Conservation (phyloP, 2,888 invertebrate species). For the Acleris literana region DNA sequence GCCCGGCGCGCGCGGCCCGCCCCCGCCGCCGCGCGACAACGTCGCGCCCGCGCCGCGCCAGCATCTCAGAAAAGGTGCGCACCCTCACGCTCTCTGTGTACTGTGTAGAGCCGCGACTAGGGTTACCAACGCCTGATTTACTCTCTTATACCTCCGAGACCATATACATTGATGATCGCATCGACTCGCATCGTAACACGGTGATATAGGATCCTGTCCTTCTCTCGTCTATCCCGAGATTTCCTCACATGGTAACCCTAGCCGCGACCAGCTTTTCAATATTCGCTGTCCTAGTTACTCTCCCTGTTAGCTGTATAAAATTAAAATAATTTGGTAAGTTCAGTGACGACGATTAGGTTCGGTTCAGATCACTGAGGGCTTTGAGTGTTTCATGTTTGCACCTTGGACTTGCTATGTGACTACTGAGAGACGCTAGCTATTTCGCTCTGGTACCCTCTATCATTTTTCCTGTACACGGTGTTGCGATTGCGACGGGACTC, state of each 20-base stretch:
- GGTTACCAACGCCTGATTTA: conserved; percentile 32
- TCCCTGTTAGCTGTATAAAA: conserved; percentile 61
- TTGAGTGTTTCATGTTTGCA: conserved; percentile 85
- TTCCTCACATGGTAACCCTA: conserved; percentile 33
- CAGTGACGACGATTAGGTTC: conserved; percentile 67
- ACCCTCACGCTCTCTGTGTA: conserved; percentile 51
- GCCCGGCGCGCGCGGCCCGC: conserved; percentile 94
- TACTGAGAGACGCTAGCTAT: conserved; percentile 81
- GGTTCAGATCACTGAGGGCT: conserved; percentile 80
- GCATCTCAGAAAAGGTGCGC: conserved; percentile 78
- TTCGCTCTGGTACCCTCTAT: conserved; percentile 82
- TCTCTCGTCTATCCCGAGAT: conserved; percentile 21
- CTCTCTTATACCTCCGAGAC: not conserved
- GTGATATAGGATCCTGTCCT: conserved; percentile 32
- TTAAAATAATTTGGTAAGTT: conserved; percentile 69
- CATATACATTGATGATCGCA: conserved; percentile 15
- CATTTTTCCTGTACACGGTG: conserved; percentile 81
- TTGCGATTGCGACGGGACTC: conserved; percentile 81
- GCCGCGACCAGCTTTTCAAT: conserved; percentile 52
- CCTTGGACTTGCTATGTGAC: conserved; percentile 85
- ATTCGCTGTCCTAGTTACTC: conserved; percentile 65
- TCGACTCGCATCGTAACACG: conserved; percentile 36
- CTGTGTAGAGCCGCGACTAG: conserved; percentile 53
- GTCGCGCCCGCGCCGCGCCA: conserved; percentile 76
- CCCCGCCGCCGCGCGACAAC: conserved; percentile 91